Base-by-base conservation (phyloP, 2,797 vertebrate genomes). In the Huso huso region DNA sequence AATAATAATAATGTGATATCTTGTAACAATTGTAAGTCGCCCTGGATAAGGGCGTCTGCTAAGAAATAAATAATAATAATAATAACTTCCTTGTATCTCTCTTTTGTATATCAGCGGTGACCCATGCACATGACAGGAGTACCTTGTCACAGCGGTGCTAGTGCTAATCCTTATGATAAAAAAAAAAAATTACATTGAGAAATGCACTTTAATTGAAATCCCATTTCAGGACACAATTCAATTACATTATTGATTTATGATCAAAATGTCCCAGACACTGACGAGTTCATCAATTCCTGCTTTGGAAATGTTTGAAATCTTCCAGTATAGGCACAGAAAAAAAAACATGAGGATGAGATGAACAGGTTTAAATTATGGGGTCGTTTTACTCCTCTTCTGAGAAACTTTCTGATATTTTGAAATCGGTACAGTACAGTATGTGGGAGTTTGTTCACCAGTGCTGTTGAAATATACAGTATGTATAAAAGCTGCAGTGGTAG, bases 161-260 rank as follows among this genome's bases (percentile, higher is more conserved):
- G 75, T 87, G 73, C 85, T 82, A 81, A 82, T 79, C 81, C 49
- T 78, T 78, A 68, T 75, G 66, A 75, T 69, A 77, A 77, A 78
- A 86, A 83, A 82, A 62, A 71, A 76, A 83, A 82, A 83, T 79
- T 74, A 71, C 70, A 82, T 74, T 75, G 68, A 71, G 83, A 82
- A 83, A 80, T 62, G 62, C 78, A 60, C 53, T 78, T 83, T 86
- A 86, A 88, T 82, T 88, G 82, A 83, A 90, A 85, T 82, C 65
- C 69, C 75, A 80, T 86, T 84, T 79, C 80, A 78, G 66, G 68
- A 69, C 79, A 79, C 86, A 88, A 79, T 82, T 37, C 37, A 37
- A 87, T 82, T 81, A 77, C 81, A 65, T 83, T 88, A 89, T 88
- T 85, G 84, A 87, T 88, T 18, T 88, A 76, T 87, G 73, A 86